Evolutionary conservation across 1,140 invertebrate species (phyloP).

Genomic region (Tetraneura akinire): DNA sequence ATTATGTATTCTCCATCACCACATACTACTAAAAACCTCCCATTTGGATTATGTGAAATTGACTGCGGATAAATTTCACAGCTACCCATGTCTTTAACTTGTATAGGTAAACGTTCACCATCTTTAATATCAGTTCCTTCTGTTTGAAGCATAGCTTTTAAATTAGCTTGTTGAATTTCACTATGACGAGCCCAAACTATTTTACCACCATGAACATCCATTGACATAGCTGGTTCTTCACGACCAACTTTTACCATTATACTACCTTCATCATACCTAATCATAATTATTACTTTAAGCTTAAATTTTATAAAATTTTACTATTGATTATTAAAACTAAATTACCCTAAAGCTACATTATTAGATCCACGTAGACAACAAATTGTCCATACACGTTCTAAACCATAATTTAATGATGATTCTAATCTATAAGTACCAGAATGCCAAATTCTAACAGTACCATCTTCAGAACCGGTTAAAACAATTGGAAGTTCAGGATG

Average conservation of each 20-base stretch:
- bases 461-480: conserved; percentile 96
- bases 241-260: conserved; percentile 96
- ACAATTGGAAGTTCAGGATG: conserved; percentile 98
- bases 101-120: conserved; percentile 87
- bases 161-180: conserved; percentile 96
- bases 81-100: conserved; percentile 98
- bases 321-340: conserved; percentile 27
- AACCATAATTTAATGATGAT: conserved; percentile 95
- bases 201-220: conserved; percentile 97
- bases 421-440: conserved; percentile 96
- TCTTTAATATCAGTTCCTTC: conserved; percentile 73
- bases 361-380: conserved; percentile 94
- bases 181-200: conserved; percentile 98
- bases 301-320: neutral
- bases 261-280: conserved; percentile 93
- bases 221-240: conserved; percentile 98
- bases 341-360: conserved; percentile 89
- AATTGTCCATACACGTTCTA: conserved; percentile 98
- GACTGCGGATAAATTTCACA: conserved; percentile 99
- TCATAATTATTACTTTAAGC: neutral
- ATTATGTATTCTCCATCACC: conserved; percentile 99
- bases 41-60: conserved; percentile 98
- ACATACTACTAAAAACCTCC: conserved; percentile 96
- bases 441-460: conserved; percentile 95
- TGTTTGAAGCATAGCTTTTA: conserved; percentile 80